Base-by-base conservation (phyloP, 2,888 invertebrate genomes). In the Erebia epiphron region DNA sequence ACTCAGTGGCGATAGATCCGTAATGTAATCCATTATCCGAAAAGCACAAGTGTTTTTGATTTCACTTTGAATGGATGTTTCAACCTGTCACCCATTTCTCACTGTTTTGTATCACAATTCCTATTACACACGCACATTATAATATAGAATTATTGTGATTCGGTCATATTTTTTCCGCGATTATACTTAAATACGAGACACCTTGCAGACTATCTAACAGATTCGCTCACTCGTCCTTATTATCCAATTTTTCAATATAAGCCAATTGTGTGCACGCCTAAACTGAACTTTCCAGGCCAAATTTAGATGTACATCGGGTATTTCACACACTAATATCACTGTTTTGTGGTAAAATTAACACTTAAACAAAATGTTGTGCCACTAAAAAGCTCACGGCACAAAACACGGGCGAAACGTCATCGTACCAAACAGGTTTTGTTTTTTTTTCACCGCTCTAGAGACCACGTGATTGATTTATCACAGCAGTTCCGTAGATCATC, bases 1-100 rank as follows among this genome's bases (percentile, higher is more conserved):
- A 93, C 92, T 89, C 73, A 92, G 82, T 73, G 88, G 86, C 66
- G 90, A 86, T 67, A 92, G 80, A 80, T 91, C 92, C 52, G 86
- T 84, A 62, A 91, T 89, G 78, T 88, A 79, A 90, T 93, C 92
- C 92, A 93, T 92, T 80, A 83, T 89, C 78, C 77, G 73, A 77
- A 73, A 77, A 80, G 76, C 83, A 82, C 83, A 79, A 74, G 81
- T 80, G 89, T 86, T 84, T 84, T 87, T 78, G 78, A 84, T 90
- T 90, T 92, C 86, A 89, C 89, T 89, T 87, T 91, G 73, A 86
- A 89, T 85, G 90, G 91, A 81, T 89, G 88, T 82, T 89, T 90
- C 69, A 90, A 84, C 76, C 85, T 89, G 87, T 91, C 91, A 89
- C 89, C 92, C 92, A 93, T 93, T 86, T 89, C 91, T 90, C 82